Conservation (phyloP, 2,797 vertebrate species). For the Girardinus metallicus region DNA sequence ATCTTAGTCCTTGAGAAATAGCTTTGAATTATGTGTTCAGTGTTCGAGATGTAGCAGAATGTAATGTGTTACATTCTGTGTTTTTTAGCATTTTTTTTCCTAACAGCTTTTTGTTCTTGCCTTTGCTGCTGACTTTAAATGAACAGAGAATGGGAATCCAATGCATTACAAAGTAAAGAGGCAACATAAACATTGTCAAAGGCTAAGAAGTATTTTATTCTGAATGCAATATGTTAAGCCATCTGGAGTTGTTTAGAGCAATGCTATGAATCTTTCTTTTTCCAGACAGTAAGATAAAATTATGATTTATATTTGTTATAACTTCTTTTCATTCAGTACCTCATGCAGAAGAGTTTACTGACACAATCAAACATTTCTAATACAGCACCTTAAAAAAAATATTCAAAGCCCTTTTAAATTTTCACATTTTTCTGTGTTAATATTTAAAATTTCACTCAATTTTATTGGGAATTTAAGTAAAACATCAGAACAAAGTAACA, state of each 20-base stretch:
- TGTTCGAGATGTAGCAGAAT: conserved; percentile 28
- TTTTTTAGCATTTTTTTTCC: conserved; percentile 59
- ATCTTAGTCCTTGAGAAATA: conserved; percentile 48
- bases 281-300: conserved; percentile 50
- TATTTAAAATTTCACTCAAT: background rate
- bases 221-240: conserved; percentile 64
- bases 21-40: conserved; percentile 42
- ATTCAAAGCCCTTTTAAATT: background rate
- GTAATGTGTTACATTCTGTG: conserved; percentile 9
- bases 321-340: conserved; percentile 18
- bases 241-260: conserved; percentile 76
- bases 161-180: conserved; percentile 65
- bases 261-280: conserved; percentile 46
- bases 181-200: conserved; percentile 64
- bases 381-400: background rate
- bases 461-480: background rate
- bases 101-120: conserved; percentile 31
- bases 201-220: conserved; percentile 60
- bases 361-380: background rate
- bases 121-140: conserved; percentile 61
- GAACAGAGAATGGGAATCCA: conserved; percentile 61
- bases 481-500: background rate
- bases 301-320: conserved; percentile 38
- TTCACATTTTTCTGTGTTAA: background rate
- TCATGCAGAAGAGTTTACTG: background rate